phyloP scores from a whole-genome alignment of 2,113 vertebrate species.

The Hippocampus guttulatus region DNA sequence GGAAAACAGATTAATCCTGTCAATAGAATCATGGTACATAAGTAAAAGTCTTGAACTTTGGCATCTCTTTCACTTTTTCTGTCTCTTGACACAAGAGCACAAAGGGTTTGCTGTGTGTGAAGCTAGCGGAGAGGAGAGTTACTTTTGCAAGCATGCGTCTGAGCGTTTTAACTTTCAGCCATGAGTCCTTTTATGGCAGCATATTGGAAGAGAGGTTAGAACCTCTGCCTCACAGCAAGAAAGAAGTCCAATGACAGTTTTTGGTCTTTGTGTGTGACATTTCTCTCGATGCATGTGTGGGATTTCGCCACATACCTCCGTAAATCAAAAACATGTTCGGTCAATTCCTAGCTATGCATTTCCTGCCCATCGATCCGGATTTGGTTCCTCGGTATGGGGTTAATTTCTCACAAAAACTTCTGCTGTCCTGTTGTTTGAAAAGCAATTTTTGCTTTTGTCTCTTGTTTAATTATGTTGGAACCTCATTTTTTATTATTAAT shows the following conservation, averaged over 20 bases:
- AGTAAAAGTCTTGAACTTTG: conserved; percentile 13
- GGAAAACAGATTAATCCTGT: conserved; percentile 12
- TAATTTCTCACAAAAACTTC: neutral
- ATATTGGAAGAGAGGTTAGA: neutral
- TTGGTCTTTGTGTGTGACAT: neutral
- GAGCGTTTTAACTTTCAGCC: neutral
- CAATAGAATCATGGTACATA: conserved; percentile 17
- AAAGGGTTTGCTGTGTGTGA: neutral
- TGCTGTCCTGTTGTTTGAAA: too few relatives aligned
- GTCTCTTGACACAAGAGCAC: neutral
- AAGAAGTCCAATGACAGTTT: neutral
- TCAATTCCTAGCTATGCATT: neutral
- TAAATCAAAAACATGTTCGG: neutral
- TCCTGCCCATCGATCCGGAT: neutral
- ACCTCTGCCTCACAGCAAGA: neutral
- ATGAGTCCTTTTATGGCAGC: neutral
- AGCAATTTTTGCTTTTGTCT: too few relatives aligned
- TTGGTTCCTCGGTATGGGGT: neutral
- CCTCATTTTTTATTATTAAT: too few relatives aligned
- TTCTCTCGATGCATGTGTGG: neutral
- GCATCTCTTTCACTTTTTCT: neutral
- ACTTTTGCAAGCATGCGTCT: neutral
- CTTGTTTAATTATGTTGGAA: too few relatives aligned
- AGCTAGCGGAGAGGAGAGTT: neutral
- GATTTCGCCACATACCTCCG: neutral